Conservation (phyloP, 2,797 vertebrate genomes). For the Todus mexicanus region DNA sequence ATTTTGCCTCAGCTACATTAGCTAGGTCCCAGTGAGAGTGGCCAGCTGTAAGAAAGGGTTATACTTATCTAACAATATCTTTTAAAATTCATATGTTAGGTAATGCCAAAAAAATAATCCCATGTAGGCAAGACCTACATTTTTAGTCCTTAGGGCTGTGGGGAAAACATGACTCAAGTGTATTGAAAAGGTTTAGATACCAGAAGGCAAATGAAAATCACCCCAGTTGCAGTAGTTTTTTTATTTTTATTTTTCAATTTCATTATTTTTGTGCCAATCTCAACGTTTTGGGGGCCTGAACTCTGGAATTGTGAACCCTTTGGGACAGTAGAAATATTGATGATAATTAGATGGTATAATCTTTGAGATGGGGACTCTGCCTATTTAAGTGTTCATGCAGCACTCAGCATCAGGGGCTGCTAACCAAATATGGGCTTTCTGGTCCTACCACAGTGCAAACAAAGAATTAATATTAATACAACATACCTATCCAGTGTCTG, state of each 20-base stretch:
- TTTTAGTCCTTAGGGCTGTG: neutral
- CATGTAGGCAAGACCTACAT: constrained; percentile 48
- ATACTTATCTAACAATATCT: neutral
- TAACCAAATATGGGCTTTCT: neutral
- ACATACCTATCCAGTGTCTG: neutral
- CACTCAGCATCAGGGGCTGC: neutral
- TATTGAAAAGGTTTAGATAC: constrained; percentile 16
- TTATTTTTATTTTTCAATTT: neutral
- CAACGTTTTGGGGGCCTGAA: constrained; percentile 32
- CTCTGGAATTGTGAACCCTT: neutral
- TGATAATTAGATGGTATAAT: constrained; percentile 32
- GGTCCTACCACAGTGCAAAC: neutral
- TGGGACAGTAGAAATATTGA: neutral
- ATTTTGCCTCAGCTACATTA: neutral
- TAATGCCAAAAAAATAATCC: neutral
- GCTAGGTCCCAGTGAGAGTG: neutral
- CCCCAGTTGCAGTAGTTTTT: neutral
- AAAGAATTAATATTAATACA: neutral
- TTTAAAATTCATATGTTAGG: neutral
- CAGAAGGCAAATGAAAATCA: constrained; percentile 61
- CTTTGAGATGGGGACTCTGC: neutral
- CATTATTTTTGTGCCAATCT: constrained; percentile 24
- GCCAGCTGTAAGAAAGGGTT: neutral
- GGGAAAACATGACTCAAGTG: constrained; percentile 8
- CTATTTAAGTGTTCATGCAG: neutral